Evolutionary conservation across 1,140 invertebrate genomes (phyloP), one percentile per base, ranked within the genome.

Genomic region (Drosophila varians): DNA sequence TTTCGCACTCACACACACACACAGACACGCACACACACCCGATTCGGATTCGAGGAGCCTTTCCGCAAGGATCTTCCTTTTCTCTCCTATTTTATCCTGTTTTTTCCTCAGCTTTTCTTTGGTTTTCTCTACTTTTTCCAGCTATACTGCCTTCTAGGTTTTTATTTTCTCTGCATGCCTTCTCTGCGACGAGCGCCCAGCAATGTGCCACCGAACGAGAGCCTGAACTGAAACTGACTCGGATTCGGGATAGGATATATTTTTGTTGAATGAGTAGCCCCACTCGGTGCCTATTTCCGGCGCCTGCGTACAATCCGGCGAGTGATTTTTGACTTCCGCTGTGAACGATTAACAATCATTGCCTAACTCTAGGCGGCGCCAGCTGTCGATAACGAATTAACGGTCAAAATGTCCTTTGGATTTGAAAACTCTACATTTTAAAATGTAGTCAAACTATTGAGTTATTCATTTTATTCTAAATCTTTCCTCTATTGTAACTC

Each of bases 221-320:
- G 78, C 78, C 73, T 82, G 72, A 83, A 83, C 78, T 83, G 69
- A 77, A 80, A 82, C 73, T 80, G 77, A 82, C 46, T 66, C 49
- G 56, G 28, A 9, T 19, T 42, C 38, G 38, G 52, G 60, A 47
- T 64, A 70, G 69, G 56, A 77, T 72, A 77, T 77, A 82, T 82
- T 82, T 69, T 82, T 82, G 78, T 82, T 82, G 78, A 82, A 82
- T 82, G 77, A 82, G 74, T 80, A 73, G 78, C 76, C 83, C 78
- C 83, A 66, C 62, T 66, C 62, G 62, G 12, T 66, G 25, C 16
- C 19, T 21, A 8, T 21, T 43, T 40, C 23, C 46, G 21, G 64
- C 64, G 48, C 64, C 38, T 66, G 64, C 62, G 25, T 26, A 19
- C 16, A 11, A 19, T 5, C 7, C 26, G 7, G 21, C 62, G 62